A percentile compares a stretch with the other conserved stretches of the same genome.
These are phyloP conservation scores for Argopecten irradians DNA, from an alignment of 1,140 invertebrate genomes.

Conservation along the genomic window DNA sequence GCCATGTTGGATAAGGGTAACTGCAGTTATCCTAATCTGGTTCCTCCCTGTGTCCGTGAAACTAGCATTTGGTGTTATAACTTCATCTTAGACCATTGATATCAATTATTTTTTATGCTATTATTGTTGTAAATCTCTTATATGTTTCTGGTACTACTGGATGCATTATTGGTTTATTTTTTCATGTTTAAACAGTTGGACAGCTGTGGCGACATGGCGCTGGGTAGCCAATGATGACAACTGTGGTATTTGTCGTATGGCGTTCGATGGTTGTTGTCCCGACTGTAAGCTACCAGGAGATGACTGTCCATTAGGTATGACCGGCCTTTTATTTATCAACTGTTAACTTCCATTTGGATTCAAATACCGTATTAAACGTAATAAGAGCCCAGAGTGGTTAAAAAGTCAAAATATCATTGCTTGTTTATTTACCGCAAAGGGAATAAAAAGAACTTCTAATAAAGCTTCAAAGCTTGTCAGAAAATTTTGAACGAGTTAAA, in stretches of 20 bases:
- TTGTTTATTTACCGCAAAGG: too few relatives aligned
- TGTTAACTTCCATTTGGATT: too few relatives aligned
- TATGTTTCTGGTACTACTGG: not conserved
- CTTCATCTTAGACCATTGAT: too few relatives aligned
- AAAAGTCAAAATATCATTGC: too few relatives aligned
- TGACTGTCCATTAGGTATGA: conserved; percentile 92
- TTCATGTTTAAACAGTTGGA: conserved; percentile 82
- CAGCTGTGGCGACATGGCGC: conserved; percentile 96
- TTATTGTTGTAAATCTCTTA: not conserved
- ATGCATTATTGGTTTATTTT: not conserved
- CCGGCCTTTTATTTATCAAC: too few relatives aligned
- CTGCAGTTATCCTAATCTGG: not conserved
- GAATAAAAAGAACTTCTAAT: too few relatives aligned
- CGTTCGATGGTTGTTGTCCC: conserved; percentile 98
- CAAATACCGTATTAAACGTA: too few relatives aligned
- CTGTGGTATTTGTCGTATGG: conserved; percentile 99
- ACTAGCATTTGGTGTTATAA: not conserved
- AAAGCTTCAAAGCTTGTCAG: too few relatives aligned
- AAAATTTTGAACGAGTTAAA: too few relatives aligned
- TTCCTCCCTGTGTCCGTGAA: not conserved
- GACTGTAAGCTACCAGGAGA: conserved; percentile 99
- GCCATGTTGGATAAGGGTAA: not conserved
- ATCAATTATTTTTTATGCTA: not conserved
- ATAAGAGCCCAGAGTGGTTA: too few relatives aligned
- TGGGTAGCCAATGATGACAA: conserved; percentile 98